Evolutionary conservation across 2,888 invertebrate genomes (phyloP).

Genomic region (Vannuccia rotundouncinata): DNA sequence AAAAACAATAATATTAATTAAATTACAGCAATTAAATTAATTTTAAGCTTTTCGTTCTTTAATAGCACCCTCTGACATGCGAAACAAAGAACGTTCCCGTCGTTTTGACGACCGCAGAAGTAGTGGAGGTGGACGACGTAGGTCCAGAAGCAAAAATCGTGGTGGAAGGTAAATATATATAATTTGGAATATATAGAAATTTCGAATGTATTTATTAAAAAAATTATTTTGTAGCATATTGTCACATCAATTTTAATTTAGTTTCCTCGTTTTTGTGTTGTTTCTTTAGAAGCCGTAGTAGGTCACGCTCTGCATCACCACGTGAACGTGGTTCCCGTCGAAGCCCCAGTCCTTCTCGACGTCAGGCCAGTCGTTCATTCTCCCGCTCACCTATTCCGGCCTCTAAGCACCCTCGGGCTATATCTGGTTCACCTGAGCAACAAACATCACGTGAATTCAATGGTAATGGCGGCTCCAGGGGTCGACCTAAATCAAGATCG

Average conservation of each 20-base stretch:
- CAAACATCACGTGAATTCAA: not conserved
- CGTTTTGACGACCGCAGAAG: not conserved
- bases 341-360: not conserved
- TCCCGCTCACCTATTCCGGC: not conserved
- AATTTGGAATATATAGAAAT: too few relatives aligned
- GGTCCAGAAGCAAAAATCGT: not conserved
- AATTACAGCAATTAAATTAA: too few relatives aligned
- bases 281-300: not conserved
- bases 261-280: too few relatives aligned
- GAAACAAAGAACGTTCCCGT: conserved; percentile 17
- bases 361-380: not conserved
- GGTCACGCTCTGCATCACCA: not conserved
- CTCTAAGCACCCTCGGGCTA: not conserved
- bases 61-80: conserved; percentile 37
- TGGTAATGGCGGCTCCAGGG: not conserved
- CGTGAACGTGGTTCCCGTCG: not conserved
- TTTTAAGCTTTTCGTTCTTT: too few relatives aligned
- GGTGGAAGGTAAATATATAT: not conserved
- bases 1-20: too few relatives aligned
- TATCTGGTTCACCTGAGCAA: not conserved
- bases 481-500: not conserved
- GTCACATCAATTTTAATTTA: too few relatives aligned
- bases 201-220: too few relatives aligned
- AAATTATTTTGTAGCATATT: too few relatives aligned
- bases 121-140: not conserved